Percentiles rank a stretch among this genome's conserved stretches.
phyloP scores from a whole-genome alignment of 2,113 vertebrate species.

The Cyanistes caeruleus region DNA sequence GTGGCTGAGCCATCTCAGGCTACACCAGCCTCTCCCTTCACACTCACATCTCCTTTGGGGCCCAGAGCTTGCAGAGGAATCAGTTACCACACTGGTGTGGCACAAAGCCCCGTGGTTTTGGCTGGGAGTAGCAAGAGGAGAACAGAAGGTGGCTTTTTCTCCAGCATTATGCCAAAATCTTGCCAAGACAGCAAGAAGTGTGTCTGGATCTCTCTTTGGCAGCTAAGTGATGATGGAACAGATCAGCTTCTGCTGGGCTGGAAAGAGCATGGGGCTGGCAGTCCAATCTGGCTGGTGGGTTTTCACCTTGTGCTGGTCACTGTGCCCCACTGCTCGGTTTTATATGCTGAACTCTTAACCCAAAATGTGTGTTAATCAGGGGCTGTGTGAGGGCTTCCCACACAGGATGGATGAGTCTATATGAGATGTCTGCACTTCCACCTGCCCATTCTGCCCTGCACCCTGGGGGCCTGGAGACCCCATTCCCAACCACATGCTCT shows the following conservation, averaged over 20 bases:
- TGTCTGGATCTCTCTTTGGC: neutral
- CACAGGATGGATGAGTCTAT: neutral
- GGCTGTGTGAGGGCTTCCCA: neutral
- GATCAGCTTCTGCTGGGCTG: neutral
- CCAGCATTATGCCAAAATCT: neutral
- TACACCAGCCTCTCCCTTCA: neutral
- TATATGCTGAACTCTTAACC: neutral
- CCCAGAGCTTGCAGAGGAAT: neutral
- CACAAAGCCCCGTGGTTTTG: neutral
- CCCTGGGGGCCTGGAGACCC: neutral
- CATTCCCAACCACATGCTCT: neutral
- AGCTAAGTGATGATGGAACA: neutral
- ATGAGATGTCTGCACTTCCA: neutral
- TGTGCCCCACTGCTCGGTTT: neutral
- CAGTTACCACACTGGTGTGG: neutral
- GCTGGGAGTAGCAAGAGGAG: neutral
- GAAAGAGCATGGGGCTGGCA: neutral
- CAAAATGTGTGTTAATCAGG: neutral
- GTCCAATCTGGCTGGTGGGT: rapidly evolving
- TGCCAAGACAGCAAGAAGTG: neutral
- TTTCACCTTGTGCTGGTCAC: rapidly evolving
- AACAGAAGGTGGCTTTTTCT: neutral
- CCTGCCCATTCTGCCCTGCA: neutral
- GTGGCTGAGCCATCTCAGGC: neutral
- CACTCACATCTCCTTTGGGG: rapidly evolving